These are phyloP conservation scores for Hydrolagus affinis DNA, from an alignment of 2,113 vertebrate genomes.

Conservation along the genomic window DNA sequence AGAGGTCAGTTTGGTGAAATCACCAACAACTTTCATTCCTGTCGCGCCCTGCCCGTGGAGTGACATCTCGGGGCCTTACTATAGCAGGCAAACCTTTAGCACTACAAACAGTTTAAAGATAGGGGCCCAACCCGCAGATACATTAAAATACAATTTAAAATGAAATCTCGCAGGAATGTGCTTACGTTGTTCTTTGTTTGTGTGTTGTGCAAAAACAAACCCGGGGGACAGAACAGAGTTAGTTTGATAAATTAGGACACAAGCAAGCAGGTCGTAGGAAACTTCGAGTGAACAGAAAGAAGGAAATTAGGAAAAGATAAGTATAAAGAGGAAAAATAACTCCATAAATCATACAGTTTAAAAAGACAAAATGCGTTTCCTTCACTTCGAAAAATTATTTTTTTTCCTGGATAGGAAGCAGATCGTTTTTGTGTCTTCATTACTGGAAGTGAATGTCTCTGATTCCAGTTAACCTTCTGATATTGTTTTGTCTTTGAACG, in stretches of 20 bases:
- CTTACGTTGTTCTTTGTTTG: neutral
- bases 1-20: too few species aligned
- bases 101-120: too few species aligned
- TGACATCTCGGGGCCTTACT: too few species aligned
- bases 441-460: neutral
- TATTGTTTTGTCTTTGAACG: too few species aligned
- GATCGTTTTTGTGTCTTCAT: too few species aligned
- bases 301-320: neutral
- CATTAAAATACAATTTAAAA: neutral
- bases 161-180: neutral
- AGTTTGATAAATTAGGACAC: neutral
- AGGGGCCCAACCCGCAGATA: neutral
- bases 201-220: too few species aligned
- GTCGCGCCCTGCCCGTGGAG: too few species aligned
- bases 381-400: neutral
- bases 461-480: neutral
- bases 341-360: too few species aligned
- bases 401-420: neutral
- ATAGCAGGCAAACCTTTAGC: neutral
- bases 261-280: neutral
- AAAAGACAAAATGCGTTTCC: neutral
- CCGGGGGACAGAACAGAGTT: neutral
- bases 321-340: neutral
- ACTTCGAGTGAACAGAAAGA: neutral
- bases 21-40: too few species aligned